Evolutionary conservation across 2,888 invertebrate genomes (phyloP).

Genomic region (Zhengitettix transpicula): DNA sequence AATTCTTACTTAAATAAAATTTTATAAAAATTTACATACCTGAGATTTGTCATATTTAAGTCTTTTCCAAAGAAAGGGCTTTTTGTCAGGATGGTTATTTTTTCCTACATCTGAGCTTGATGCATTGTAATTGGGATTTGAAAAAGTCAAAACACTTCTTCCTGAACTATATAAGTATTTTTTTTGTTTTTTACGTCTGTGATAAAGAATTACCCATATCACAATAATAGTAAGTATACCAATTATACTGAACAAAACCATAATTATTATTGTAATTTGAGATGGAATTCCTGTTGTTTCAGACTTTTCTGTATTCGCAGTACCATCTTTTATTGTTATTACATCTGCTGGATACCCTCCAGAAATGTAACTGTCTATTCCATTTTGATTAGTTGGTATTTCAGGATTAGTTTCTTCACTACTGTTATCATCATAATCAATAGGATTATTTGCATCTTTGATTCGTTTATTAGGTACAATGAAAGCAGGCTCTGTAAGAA

Average conservation of each 20-base stretch:
- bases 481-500: neutral
- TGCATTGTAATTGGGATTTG: slow-evolving; percentile 73
- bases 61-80: slow-evolving; percentile 50
- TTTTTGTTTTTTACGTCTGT: slow-evolving; percentile 30
- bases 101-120: slow-evolving; percentile 31
- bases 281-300: slow-evolving; percentile 1
- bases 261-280: slow-evolving; percentile 5
- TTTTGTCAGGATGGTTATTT: slow-evolving; percentile 29
- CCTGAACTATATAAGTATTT: slow-evolving; percentile 35
- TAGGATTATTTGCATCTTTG: neutral
- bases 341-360: neutral
- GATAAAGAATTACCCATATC: slow-evolving; percentile 23
- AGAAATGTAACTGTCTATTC: neutral
- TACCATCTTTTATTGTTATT: neutral
- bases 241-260: slow-evolving; percentile 3
- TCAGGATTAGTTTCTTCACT: neutral
- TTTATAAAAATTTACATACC: slow-evolving; percentile 27
- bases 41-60: slow-evolving; percentile 65
- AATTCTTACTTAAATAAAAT: too few species aligned
- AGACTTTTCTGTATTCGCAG: neutral
- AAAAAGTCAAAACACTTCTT: slow-evolving; percentile 64
- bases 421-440: slow-evolving; percentile 4
- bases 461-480: slow-evolving; percentile 17
- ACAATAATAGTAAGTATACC: slow-evolving; percentile 1
- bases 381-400: neutral